Conservation (phyloP, 2,113 vertebrate species). For the Entomyzon cyanotis region DNA sequence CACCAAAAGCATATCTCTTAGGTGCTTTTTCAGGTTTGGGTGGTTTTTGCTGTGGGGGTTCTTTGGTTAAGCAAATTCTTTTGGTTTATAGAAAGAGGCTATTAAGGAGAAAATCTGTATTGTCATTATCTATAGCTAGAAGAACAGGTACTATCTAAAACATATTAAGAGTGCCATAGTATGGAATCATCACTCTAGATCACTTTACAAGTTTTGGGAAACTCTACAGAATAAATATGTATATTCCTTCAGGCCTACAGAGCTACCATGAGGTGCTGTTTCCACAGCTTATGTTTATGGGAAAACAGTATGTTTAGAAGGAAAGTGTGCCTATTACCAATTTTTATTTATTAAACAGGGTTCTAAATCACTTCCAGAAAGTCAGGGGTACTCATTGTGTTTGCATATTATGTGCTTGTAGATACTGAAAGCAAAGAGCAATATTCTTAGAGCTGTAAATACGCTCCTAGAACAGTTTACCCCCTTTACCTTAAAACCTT, state of each 20-base stretch:
- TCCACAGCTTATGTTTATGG: background rate
- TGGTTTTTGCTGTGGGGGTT: background rate
- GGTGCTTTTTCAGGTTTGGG: background rate
- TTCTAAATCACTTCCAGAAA: background rate
- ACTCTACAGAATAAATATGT: background rate
- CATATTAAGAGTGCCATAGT: background rate
- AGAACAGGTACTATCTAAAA: background rate
- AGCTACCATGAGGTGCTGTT: background rate
- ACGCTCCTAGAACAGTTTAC: background rate
- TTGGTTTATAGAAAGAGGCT: background rate
- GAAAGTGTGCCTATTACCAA: background rate
- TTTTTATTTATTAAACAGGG: background rate
- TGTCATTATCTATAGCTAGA: background rate
- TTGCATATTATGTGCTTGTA: background rate
- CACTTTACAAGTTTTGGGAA: background rate
- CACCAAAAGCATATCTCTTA: background rate
- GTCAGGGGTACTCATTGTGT: background rate
- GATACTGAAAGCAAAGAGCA: background rate
- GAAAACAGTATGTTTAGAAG: background rate
- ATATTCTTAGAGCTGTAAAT: background rate
- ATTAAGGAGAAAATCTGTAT: background rate
- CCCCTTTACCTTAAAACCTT: background rate
- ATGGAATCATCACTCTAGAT: background rate
- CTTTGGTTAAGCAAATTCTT: background rate
- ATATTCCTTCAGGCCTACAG: background rate